phyloP scores from a whole-genome alignment of 1,140 invertebrate species.

The Danaus plexippus region DNA sequence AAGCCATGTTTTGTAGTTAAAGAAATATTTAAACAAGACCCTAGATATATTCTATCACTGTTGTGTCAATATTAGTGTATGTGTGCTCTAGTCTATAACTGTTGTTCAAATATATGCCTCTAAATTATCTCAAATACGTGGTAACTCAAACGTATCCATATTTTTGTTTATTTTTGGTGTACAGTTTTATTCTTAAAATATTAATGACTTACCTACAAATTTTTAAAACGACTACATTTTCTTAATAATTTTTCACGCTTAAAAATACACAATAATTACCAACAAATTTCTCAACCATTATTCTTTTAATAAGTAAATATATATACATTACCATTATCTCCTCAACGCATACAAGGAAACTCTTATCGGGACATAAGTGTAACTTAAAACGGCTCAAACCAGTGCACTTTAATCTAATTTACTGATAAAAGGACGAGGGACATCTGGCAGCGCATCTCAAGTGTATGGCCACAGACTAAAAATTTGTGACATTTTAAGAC shows the following conservation, averaged over 20 bases:
- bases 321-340: conserved; percentile 22
- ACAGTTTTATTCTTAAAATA: no score
- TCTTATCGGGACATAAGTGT: conserved; percentile 23
- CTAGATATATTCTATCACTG: conserved; percentile 28
- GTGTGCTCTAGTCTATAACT: conserved; percentile 27
- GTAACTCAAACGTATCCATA: conserved; percentile 4
- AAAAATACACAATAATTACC: no score
- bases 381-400: conserved; percentile 29
- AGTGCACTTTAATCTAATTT: conserved; percentile 26
- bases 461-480: conserved; percentile 18
- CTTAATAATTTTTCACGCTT: no score
- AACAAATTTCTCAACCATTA: no score
- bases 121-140: conserved; percentile 44
- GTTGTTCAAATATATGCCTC: conserved; percentile 48
- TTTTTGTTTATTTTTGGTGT: no score
- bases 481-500: conserved; percentile 5
- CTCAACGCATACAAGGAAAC: conserved; percentile 21
- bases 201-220: no score
- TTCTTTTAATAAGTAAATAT: conserved; percentile 6
- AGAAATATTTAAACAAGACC: conserved; percentile 34
- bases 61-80: conserved; percentile 43
- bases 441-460: conserved; percentile 31
- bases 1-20: conserved; percentile 34
- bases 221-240: no score
- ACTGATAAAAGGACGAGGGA: conserved; percentile 25